Evolutionary conservation across 2,113 vertebrate genomes (phyloP).

Genomic region (Sceloporus undulatus): DNA sequence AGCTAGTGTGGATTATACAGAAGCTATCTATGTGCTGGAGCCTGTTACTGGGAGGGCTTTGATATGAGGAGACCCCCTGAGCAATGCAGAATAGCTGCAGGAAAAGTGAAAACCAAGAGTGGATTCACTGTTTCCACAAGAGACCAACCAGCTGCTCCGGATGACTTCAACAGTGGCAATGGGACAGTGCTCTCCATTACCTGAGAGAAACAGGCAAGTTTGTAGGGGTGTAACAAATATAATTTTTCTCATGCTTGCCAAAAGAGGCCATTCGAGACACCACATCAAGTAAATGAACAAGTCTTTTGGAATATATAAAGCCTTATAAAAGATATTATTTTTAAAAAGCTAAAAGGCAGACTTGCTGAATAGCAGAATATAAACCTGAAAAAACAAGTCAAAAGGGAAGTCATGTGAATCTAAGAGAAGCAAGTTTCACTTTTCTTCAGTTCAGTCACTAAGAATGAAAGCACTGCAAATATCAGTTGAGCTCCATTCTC

Average conservation of each 20-base stretch:
- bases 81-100: too few species aligned
- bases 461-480: slow-evolving; percentile 43
- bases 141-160: too few species aligned
- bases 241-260: too few species aligned
- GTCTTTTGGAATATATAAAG: slow-evolving; percentile 30
- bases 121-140: too few species aligned
- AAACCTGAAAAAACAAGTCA: slow-evolving; percentile 57
- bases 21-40: too few species aligned
- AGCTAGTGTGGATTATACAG: too few species aligned
- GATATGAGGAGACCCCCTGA: too few species aligned
- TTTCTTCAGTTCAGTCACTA: slow-evolving; percentile 37
- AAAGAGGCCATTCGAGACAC: too few species aligned
- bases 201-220: background rate
- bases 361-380: slow-evolving; percentile 54
- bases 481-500: slow-evolving; percentile 36
- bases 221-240: too few species aligned
- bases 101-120: too few species aligned
- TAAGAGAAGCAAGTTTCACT: slow-evolving; percentile 13
- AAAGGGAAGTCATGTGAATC: slow-evolving; percentile 49
- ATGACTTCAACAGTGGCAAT: background rate
- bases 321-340: slow-evolving; percentile 58
- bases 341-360: slow-evolving; percentile 55
- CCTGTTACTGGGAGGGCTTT: too few species aligned
- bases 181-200: background rate
- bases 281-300: background rate